A percentile compares a stretch with the other conserved stretches of the same genome.
These are phyloP conservation scores for Dryobotodes eremita DNA, from an alignment of 2,888 invertebrate species.

Conservation along the genomic window DNA sequence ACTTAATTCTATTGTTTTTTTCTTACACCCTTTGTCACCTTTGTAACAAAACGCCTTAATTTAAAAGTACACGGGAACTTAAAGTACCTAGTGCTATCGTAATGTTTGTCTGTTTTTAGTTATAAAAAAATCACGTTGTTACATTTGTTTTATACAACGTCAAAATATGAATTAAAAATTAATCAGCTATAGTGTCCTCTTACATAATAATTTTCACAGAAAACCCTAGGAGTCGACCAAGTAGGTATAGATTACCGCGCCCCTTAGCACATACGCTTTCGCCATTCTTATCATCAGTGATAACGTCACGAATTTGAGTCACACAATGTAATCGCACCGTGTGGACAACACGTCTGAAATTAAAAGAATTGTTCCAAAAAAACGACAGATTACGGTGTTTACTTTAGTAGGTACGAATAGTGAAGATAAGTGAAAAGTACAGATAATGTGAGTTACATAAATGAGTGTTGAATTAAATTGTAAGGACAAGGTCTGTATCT, in stretches of 20 bases:
- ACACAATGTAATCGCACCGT: slow-evolving; percentile 80
- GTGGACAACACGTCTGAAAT: slow-evolving; percentile 75
- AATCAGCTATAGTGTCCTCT: not conserved
- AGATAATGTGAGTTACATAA: slow-evolving; percentile 65
- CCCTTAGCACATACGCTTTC: slow-evolving; percentile 70
- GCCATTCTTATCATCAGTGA: slow-evolving; percentile 83
- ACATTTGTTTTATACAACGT: not conserved
- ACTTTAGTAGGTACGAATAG: slow-evolving; percentile 36
- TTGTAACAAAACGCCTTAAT: not conserved
- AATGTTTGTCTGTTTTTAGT: not conserved
- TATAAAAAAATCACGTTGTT: not conserved
- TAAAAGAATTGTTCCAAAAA: slow-evolving; percentile 51
- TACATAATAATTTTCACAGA: slow-evolving; percentile 35
- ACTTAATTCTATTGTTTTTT: not conserved
- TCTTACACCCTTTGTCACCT: not conserved
- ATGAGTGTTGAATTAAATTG: slow-evolving; percentile 42
- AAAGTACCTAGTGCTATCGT: too few species aligned
- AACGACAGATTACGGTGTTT: slow-evolving; percentile 37
- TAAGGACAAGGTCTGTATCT: slow-evolving; percentile 48
- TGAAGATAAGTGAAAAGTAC: slow-evolving; percentile 56
- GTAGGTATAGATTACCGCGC: slow-evolving; percentile 59
- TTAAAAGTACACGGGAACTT: not conserved
- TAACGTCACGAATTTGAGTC: slow-evolving; percentile 85
- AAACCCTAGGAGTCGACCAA: slow-evolving; percentile 43
- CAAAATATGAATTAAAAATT: not conserved